Base-by-base conservation (phyloP, 2,888 invertebrate species). In the Heliconius ismenius region DNA sequence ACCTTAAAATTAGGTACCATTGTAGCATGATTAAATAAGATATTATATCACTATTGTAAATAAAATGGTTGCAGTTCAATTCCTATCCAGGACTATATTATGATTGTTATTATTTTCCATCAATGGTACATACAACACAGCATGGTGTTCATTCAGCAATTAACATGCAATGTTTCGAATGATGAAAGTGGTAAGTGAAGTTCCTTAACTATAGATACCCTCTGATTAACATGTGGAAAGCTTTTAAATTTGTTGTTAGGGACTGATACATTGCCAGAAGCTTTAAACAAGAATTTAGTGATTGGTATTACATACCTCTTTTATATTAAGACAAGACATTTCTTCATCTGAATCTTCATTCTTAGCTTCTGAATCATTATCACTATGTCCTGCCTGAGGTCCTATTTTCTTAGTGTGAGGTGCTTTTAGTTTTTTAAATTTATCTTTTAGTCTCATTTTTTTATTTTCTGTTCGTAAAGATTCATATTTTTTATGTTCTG, bases 401-500 rank as follows among this genome's bases (percentile, higher is more conserved):
- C 49, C 68, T 69, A 18, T 63, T 77, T 32, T 43, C 6, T 64
- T 74, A 36, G 32, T 43, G n/a, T 60, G 32, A 60, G 64, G 24
- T 11, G 60, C 24, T 28, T 67, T 72, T 11, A 92, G 81, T 54
- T 81, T 86, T 82, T 89, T 85, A 78, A 94, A 94, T 80, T 92
- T 94, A 32, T 91, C 83, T 79, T 83, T 87, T 4, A 94, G 67
- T 79, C 88, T 91, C 75, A 83, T 87, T 62, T 84, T 88, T 83
- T 89, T 93, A 63, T 89, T 87, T 79, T 87, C 88, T 76, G 90
- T 88, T 76, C 92, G 85, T 9, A 81, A 79, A 75, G 88, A 88
- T 78, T 89, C 87, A 60, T 86, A 82, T 3, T 73, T 78, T 73
- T 75, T 72, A 9, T 43, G 70, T 32, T 72, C 60, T 39, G 13